phyloP scores from a whole-genome alignment of 2,888 invertebrate genomes.

The Xanthostigma xanthostigma region DNA sequence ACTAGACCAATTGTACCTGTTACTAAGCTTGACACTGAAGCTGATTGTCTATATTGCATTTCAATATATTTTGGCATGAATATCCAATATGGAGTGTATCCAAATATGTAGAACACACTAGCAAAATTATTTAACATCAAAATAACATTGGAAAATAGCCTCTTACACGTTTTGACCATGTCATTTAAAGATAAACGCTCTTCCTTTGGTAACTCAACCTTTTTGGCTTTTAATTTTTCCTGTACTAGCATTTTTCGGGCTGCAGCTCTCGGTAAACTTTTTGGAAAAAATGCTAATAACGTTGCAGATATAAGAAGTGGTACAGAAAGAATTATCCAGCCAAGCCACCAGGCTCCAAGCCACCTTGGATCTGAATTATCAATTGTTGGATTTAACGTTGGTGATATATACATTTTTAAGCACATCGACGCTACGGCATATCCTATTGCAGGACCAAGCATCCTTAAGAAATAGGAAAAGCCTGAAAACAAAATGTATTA shows the following conservation, averaged over 20 bases:
- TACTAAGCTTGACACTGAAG: constrained; percentile 57
- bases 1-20: constrained; percentile 57
- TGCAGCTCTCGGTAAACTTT: constrained; percentile 48
- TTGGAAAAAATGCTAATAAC: constrained; percentile 51
- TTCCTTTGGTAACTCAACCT: constrained; percentile 18
- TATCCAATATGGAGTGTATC: constrained; percentile 62
- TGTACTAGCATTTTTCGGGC: constrained; percentile 31
- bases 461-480: constrained; percentile 49
- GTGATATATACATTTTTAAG: constrained; percentile 48
- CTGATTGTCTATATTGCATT: constrained; percentile 62
- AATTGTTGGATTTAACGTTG: constrained; percentile 46
- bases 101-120: constrained; percentile 55
- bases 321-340: constrained; percentile 48
- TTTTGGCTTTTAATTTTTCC: constrained; percentile 8
- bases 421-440: constrained; percentile 49
- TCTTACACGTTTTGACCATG: constrained; percentile 45
- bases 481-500: constrained; percentile 24
- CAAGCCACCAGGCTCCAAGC: constrained; percentile 76
- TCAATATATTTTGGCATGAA: constrained; percentile 75
- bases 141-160: constrained; percentile 47
- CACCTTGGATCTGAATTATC: constrained; percentile 54
- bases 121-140: constrained; percentile 60
- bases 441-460: constrained; percentile 54
- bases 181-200: constrained; percentile 35
- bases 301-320: constrained; percentile 42